A percentile compares a stretch with the other conserved stretches of the same genome.
Evolutionary conservation across 2,797 vertebrate genomes (phyloP).

Genomic region (Sciaenops ocellatus): DNA sequence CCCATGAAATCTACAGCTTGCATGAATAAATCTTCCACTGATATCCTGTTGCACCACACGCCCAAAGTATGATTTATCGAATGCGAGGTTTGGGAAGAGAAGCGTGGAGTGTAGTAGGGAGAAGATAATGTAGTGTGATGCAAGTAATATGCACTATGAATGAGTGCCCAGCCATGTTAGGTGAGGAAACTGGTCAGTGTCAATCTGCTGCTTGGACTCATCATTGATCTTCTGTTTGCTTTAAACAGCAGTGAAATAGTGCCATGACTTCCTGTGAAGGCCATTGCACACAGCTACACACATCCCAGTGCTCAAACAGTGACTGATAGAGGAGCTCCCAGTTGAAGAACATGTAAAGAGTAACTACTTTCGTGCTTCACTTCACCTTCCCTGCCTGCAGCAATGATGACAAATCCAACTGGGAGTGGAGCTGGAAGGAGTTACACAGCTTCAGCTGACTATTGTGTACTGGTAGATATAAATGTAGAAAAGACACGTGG

Average conservation of each 20-base stretch:
- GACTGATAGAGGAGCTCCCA: slow-evolving; percentile 18
- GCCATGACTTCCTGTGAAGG: neutral
- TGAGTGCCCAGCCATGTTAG: neutral
- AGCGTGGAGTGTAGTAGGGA: neutral
- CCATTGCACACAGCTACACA: neutral
- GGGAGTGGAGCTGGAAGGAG: slow-evolving; percentile 37
- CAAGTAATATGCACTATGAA: slow-evolving; percentile 15
- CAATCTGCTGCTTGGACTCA: slow-evolving; percentile 32
- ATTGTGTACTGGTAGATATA: neutral
- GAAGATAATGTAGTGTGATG: slow-evolving; percentile 21
- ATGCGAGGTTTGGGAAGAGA: neutral
- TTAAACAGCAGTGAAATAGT: slow-evolving; percentile 28
- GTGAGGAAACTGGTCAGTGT: slow-evolving; percentile 30
- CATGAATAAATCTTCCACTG: slow-evolving; percentile 21
- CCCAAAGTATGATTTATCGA: slow-evolving; percentile 34
- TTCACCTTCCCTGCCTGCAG: slow-evolving; percentile 50
- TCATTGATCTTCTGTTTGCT: slow-evolving; percentile 47
- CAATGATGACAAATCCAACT: slow-evolving; percentile 40
- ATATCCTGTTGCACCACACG: neutral
- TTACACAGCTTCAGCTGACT: slow-evolving; percentile 39
- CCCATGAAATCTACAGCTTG: slow-evolving; percentile 11
- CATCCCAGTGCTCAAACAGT: neutral
- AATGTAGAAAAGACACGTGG: slow-evolving; percentile 16
- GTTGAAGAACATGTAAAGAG: slow-evolving; percentile 46
- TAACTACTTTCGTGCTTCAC: slow-evolving; percentile 45